Conservation (phyloP, 2,113 vertebrate species). For the Chaetodon trifascialis region DNA sequence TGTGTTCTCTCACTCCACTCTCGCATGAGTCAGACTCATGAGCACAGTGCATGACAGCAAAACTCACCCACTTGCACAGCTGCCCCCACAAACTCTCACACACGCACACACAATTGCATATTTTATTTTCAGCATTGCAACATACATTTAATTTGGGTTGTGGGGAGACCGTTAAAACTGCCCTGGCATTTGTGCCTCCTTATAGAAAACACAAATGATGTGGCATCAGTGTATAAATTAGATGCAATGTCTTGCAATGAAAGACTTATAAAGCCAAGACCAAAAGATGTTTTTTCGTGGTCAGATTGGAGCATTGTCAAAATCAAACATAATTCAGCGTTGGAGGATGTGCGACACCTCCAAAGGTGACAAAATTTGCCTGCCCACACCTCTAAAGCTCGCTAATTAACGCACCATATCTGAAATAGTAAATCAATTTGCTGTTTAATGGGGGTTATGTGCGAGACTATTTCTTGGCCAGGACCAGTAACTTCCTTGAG, state of each 20-base stretch:
- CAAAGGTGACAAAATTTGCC: neutral
- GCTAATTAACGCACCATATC: neutral
- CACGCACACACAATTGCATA: constrained; percentile 19
- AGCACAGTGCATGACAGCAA: constrained; percentile 78
- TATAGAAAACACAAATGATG: constrained; percentile 1
- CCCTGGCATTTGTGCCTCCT: constrained; percentile 13
- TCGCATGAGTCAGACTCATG: constrained; percentile 74
- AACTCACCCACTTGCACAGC: constrained; percentile 80
- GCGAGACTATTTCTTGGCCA: neutral
- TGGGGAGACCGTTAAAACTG: constrained; percentile 10
- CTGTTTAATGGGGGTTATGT: neutral
- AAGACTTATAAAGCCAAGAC: neutral
- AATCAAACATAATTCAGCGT: neutral
- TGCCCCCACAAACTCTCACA: constrained; percentile 68
- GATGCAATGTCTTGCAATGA: neutral
- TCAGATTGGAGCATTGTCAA: neutral
- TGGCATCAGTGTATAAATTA: neutral
- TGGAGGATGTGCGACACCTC: neutral
- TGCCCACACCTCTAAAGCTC: neutral
- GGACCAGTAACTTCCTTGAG: neutral
- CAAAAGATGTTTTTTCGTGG: neutral
- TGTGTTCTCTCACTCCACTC: constrained; percentile 70
- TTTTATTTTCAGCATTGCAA: constrained; percentile 47
- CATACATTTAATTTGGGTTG: constrained; percentile 44
- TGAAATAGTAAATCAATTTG: constrained; percentile 6